Evolutionary conservation across 2,797 vertebrate genomes (phyloP).

Genomic region (Cyclopterus lumpus): DNA sequence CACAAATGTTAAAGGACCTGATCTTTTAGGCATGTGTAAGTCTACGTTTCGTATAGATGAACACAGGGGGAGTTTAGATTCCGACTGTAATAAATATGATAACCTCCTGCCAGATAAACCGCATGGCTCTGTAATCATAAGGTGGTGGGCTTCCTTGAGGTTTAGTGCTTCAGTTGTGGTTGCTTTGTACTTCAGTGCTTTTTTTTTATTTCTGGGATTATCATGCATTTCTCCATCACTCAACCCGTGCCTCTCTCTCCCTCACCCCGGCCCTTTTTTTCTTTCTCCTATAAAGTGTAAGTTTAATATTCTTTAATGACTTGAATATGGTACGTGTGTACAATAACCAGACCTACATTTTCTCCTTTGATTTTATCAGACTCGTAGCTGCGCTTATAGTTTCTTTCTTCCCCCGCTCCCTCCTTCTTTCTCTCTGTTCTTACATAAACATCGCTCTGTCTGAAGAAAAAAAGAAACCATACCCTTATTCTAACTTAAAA

Average conservation of each 20-base stretch:
- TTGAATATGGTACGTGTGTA: conserved; percentile 29
- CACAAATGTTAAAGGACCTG: conserved; percentile 39
- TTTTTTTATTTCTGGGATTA: conserved; percentile 48
- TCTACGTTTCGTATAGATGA: conserved; percentile 52
- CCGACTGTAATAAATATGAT: conserved; percentile 71
- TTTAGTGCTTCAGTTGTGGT: conserved; percentile 77
- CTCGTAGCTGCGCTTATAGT: conserved; percentile 1
- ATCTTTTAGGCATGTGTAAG: conserved; percentile 52
- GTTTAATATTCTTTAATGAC: conserved; percentile 49
- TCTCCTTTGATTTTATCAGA: conserved; percentile 37
- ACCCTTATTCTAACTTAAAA: conserved; percentile 20
- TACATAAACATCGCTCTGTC: conserved; percentile 17
- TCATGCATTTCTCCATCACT: conserved; percentile 55
- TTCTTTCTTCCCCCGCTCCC: background rate
- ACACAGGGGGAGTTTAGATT: conserved; percentile 67
- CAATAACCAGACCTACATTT: conserved; percentile 44
- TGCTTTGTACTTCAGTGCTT: conserved; percentile 69
- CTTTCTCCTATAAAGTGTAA: conserved; percentile 24
- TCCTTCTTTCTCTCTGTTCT: conserved; percentile 10
- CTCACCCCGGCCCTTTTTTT: background rate
- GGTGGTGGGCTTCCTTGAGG: conserved; percentile 71
- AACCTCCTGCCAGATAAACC: conserved; percentile 73
- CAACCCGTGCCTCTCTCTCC: conserved; percentile 29
- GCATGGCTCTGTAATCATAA: conserved; percentile 71
- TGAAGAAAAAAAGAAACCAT: background rate